These are phyloP conservation scores for Tamias sibiricus DNA, from an alignment of 2,113 vertebrate species.

Conservation along the genomic window DNA sequence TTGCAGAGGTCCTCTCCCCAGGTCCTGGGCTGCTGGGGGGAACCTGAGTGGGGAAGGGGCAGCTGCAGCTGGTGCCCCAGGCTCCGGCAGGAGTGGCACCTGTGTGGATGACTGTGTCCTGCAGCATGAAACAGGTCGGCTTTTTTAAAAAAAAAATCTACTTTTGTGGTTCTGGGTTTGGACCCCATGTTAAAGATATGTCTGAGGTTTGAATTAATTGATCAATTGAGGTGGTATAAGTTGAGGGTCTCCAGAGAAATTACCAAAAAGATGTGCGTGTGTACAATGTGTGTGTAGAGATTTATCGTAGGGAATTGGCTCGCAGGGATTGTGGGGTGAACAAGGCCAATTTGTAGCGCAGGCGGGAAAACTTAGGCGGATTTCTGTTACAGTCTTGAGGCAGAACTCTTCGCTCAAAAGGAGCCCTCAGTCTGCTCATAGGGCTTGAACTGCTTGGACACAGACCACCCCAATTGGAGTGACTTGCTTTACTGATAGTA, in stretches of 20 bases:
- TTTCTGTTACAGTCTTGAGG: not conserved
- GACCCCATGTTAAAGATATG: not conserved
- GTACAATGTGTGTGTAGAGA: not conserved
- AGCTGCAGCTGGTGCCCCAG: not conserved
- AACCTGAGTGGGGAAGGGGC: too few species aligned
- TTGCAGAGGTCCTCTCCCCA: not conserved
- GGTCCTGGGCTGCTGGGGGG: not conserved
- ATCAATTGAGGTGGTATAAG: not conserved
- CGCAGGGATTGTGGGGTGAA: not conserved
- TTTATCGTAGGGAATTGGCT: constrained; percentile 9
- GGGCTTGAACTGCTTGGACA: not conserved
- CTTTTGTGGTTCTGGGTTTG: too few species aligned
- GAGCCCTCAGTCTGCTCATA: not conserved
- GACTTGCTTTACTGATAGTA: not conserved
- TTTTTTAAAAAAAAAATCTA: not conserved
- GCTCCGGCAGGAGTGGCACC: not conserved
- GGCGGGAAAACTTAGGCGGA: not conserved
- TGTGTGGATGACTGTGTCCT: not conserved
- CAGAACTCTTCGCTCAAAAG: not conserved
- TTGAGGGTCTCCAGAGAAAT: not conserved
- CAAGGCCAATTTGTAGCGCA: not conserved
- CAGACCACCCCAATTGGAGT: not conserved
- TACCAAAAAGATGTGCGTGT: not conserved
- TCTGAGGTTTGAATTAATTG: not conserved
- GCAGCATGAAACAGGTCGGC: not conserved